phyloP scores from a whole-genome alignment of 2,888 invertebrate genomes.

The Latrodectus elegans region DNA sequence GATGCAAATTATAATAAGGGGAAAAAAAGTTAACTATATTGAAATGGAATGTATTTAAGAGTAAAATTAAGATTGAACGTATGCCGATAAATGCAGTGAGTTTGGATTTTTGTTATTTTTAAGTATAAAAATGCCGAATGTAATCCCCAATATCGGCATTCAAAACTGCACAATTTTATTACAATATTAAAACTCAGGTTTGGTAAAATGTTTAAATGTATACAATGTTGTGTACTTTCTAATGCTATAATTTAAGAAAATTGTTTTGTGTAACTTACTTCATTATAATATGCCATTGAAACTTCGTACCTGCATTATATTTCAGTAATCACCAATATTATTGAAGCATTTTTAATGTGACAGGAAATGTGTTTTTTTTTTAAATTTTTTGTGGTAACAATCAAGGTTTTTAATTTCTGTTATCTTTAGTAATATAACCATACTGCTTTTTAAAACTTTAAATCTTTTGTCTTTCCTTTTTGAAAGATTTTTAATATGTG shows the following conservation, averaged over 20 bases:
- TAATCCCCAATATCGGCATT: constrained; percentile 33
- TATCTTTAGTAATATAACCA: constrained; percentile 52
- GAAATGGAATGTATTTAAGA: neutral
- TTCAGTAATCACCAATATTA: constrained; percentile 39
- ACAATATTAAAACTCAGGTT: constrained; percentile 65
- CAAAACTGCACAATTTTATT: constrained; percentile 68
- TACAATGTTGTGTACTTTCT: constrained; percentile 67
- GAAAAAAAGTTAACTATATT: too few species aligned
- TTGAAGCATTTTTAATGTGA: constrained; percentile 34
- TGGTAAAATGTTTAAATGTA: constrained; percentile 53
- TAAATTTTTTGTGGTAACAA: constrained; percentile 26
- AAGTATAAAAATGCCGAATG: constrained; percentile 35
- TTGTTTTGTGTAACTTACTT: constrained; percentile 57
- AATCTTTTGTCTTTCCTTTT: too few species aligned
- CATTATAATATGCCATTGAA: constrained; percentile 61
- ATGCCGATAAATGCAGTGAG: constrained; percentile 47
- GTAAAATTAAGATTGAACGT: constrained; percentile 13
- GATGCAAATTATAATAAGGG: too few species aligned
- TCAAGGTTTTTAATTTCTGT: constrained; percentile 28
- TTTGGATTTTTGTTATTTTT: constrained; percentile 22
- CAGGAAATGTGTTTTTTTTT: constrained; percentile 30
- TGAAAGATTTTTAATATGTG: neutral
- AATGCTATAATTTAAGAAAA: constrained; percentile 55
- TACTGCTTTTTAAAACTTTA: neutral
- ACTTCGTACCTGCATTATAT: constrained; percentile 63